Evolutionary conservation across 2,797 vertebrate genomes (phyloP), one percentile per base, ranked within the genome.

Genomic region (Anabas testudineus): DNA sequence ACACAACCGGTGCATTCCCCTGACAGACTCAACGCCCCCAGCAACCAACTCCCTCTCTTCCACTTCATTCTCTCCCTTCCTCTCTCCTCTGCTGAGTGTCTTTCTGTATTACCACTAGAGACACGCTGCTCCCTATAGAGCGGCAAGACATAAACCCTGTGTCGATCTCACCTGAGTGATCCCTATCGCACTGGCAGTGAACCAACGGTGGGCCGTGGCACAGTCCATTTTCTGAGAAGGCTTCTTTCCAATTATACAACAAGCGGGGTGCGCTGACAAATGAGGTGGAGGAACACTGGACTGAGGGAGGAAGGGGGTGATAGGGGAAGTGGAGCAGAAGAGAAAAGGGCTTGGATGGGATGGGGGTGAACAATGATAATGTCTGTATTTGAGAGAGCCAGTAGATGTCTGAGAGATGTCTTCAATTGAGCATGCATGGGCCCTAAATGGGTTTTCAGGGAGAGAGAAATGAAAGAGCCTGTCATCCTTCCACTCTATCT

Each of bases 381-480:
- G 88, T 88, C 84, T 88, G 74, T 82, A 60, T 86, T 85, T 81
- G 80, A 87, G 76, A 26, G 78, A 85, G 68, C 63, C 64, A 32
- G 74, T 61, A 74, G 79, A 84, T 65, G 82, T 82, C 86, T 81
- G 72, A 74, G 84, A 88, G 90, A 92, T 90, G 89, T 85, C 90
- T 91, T 91, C 91, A 92, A 90, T 89, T 82, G 91, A 91, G 87
- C 70, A 73, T 82, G 78, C 79, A 60, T 9, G 37, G 71, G 59
- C 74, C 84, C 85, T 93, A 92, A 94, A 92, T 92, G 78, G 90
- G 82, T 93, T 93, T 93, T 86, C 61, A 67, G 59, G 76, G 72
- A 71, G 67, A 47, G 28, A 42, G 39, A 69, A 86, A 83, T 81
- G 81, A 89, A 85, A 78, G 88, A 82, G 63, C 47, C 83, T 78